These are phyloP conservation scores for Drosophila birchii DNA, from an alignment of 2,888 invertebrate genomes.

Conservation along the genomic window DNA sequence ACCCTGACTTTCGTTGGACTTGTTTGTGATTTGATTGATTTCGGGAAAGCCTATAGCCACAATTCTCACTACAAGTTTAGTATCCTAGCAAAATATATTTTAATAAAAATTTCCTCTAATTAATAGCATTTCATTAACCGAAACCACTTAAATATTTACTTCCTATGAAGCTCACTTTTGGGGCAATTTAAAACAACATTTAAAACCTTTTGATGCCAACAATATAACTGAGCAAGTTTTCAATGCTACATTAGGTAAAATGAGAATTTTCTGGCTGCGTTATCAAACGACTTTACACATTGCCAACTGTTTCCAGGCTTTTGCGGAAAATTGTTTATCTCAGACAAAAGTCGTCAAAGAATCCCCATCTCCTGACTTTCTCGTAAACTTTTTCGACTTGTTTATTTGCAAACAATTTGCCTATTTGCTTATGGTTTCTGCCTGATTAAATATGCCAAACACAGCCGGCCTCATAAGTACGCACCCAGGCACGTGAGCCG, in stretches of 20 bases:
- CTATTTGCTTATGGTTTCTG: slow-evolving; percentile 62
- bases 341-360: slow-evolving; percentile 30
- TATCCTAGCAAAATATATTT: no score
- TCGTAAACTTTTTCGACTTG: slow-evolving; percentile 45
- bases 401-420: slow-evolving; percentile 46
- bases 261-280: neutral
- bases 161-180: neutral
- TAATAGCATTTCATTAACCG: neutral
- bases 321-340: slow-evolving; percentile 19
- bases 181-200: neutral
- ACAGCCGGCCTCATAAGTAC: slow-evolving; percentile 33
- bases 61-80: neutral
- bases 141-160: neutral
- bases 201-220: neutral
- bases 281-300: slow-evolving; percentile 22
- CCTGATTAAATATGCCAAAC: slow-evolving; percentile 66
- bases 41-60: neutral
- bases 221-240: neutral
- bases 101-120: neutral
- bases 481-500: slow-evolving; percentile 18
- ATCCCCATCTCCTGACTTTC: slow-evolving; percentile 7
- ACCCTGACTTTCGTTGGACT: neutral
- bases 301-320: neutral
- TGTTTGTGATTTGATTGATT: slow-evolving; percentile 7
- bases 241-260: neutral